A percentile compares a stretch with the other conserved stretches of the same genome.
Evolutionary conservation across 2,888 invertebrate species (phyloP).

Genomic region (Cataglyphis altisquamis): DNA sequence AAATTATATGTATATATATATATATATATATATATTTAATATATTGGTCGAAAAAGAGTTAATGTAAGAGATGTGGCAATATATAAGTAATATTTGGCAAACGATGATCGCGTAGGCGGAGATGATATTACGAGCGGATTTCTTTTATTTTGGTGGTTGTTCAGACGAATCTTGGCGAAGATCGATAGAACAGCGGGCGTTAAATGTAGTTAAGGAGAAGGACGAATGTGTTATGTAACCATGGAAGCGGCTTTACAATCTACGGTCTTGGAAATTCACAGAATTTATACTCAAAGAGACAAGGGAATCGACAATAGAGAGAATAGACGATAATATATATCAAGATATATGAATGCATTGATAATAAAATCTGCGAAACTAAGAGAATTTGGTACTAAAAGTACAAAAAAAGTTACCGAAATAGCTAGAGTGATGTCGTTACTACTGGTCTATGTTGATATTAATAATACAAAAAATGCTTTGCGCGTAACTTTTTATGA

Average conservation of each 20-base stretch:
- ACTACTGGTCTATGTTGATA: background rate
- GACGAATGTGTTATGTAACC: background rate
- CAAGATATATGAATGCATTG: background rate
- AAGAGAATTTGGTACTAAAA: background rate
- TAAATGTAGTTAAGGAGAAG: background rate
- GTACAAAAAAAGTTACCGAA: background rate
- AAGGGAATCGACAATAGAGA: background rate
- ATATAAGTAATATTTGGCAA: background rate
- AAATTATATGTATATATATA: background rate
- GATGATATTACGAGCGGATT: background rate
- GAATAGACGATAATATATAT: background rate
- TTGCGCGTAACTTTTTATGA: constrained; percentile 34
- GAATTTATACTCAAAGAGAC: background rate
- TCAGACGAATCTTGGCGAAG: background rate
- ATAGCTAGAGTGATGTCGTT: background rate
- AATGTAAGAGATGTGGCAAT: background rate
- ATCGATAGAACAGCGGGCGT: constrained; percentile 5
- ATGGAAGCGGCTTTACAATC: background rate
- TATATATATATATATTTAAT: background rate
- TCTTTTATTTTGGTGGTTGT: background rate
- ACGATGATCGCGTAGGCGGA: background rate
- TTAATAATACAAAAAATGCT: background rate
- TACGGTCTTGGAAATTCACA: background rate
- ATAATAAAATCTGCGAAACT: background rate
- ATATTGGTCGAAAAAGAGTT: background rate